Evolutionary conservation across 1,140 invertebrate genomes (phyloP).

Genomic region (Drosophila sproati): DNA sequence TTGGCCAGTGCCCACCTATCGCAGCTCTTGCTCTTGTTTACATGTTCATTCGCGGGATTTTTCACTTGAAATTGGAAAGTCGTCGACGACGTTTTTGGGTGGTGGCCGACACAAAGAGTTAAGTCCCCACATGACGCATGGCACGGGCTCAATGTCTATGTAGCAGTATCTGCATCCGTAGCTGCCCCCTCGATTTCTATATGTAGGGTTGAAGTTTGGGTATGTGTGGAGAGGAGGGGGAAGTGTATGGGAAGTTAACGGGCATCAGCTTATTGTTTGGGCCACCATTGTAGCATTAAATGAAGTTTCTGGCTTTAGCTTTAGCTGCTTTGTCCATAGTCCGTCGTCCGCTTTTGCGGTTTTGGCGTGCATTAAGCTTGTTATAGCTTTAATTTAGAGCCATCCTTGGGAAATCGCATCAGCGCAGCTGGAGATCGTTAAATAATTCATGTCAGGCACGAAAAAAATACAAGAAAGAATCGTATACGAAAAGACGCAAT

Average conservation of each 20-base stretch:
- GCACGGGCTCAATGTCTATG: slow-evolving; percentile 5
- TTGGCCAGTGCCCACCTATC: slow-evolving; percentile 61
- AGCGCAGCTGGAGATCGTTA: slow-evolving; percentile 79
- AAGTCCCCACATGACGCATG: slow-evolving; percentile 55
- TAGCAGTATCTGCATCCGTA: background rate
- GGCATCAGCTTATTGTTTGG: slow-evolving; percentile 59
- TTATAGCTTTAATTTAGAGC: slow-evolving; percentile 75
- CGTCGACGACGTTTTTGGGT: slow-evolving; percentile 51
- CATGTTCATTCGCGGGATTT: slow-evolving; percentile 82
- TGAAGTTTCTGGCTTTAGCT: slow-evolving; percentile 58
- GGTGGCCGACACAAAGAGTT: slow-evolving; percentile 52
- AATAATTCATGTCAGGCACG: slow-evolving; percentile 77
- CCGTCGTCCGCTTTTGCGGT: slow-evolving; percentile 40
- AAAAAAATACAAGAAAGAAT: slow-evolving; percentile 38
- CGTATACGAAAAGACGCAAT: slow-evolving; percentile 62
- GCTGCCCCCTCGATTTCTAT: background rate
- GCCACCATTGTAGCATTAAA: slow-evolving; percentile 70
- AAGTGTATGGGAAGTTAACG: background rate
- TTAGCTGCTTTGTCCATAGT: background rate
- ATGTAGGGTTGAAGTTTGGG: too few species aligned
- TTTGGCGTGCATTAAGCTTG: slow-evolving; percentile 72
- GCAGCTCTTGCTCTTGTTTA: slow-evolving; percentile 64
- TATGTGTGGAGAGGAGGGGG: background rate
- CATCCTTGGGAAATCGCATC: slow-evolving; percentile 75
- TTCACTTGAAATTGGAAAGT: slow-evolving; percentile 82